phyloP scores from a whole-genome alignment of 2,797 vertebrate genomes.

The Nannoperca obscura region DNA sequence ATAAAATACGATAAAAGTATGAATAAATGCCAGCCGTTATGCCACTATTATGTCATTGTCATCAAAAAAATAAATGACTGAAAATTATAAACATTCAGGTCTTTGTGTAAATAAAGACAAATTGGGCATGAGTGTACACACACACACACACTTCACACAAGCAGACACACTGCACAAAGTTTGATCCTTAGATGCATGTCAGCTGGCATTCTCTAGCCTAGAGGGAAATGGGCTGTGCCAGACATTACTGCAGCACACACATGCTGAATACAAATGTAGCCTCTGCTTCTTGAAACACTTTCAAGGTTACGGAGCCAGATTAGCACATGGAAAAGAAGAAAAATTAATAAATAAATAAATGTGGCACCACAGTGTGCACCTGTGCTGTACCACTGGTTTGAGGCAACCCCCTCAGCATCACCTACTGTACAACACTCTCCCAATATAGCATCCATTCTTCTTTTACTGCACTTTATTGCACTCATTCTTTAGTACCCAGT shows the following conservation, averaged over 20 bases:
- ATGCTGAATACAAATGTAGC: conserved; percentile 30
- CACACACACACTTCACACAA: neutral
- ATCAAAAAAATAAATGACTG: neutral
- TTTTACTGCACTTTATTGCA: conserved; percentile 34
- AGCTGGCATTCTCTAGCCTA: conserved; percentile 69
- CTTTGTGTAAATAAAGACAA: neutral
- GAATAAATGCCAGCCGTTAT: neutral
- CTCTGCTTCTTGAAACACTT: conserved; percentile 12
- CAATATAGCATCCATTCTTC: conserved; percentile 7
- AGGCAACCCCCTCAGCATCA: neutral
- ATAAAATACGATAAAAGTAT: neutral
- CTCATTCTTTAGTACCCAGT: conserved; percentile 34
- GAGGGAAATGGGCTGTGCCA: conserved; percentile 74
- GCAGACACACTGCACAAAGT: conserved; percentile 26
- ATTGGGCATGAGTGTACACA: neutral
- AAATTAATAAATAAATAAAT: neutral
- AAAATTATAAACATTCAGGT: neutral
- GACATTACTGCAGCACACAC: conserved; percentile 59
- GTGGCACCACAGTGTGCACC: neutral
- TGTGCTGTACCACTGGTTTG: neutral
- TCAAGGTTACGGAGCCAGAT: conserved; percentile 24
- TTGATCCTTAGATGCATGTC: conserved; percentile 66
- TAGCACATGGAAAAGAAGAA: neutral
- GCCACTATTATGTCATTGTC: neutral
- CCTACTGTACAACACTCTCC: neutral